Evolutionary conservation across 2,888 invertebrate genomes (phyloP).

Genomic region (Heteromyza rotundicornis): DNA sequence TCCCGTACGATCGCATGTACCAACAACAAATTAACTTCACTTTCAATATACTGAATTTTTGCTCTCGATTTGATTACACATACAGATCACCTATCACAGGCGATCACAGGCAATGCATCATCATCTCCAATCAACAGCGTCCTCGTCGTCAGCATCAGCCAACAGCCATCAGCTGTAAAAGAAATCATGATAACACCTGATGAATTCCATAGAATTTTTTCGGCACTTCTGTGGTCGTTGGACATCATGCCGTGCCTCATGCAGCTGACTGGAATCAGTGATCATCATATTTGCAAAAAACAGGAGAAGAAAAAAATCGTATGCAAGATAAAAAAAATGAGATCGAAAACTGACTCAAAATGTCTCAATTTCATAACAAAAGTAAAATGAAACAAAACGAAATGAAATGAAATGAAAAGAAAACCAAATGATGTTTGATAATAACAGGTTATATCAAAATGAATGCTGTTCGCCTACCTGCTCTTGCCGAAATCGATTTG

Average conservation of each 20-base stretch:
- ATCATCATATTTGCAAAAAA: background rate
- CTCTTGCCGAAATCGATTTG: background rate
- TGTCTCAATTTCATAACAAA: constrained; percentile 1
- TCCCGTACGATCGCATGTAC: too few relatives aligned
- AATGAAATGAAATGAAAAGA: too few relatives aligned
- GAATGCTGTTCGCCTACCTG: constrained; percentile 3
- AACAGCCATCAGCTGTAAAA: background rate
- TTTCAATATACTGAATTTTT: background rate
- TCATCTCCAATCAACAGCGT: background rate
- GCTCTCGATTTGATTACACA: background rate
- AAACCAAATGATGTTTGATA: too few relatives aligned
- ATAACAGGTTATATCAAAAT: background rate
- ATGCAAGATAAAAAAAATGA: background rate
- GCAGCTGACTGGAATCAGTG: too few relatives aligned
- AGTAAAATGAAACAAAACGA: too few relatives aligned
- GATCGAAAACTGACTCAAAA: background rate
- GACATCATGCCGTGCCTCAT: background rate
- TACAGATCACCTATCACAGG: background rate
- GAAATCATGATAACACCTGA: constrained; percentile 20
- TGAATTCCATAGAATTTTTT: background rate
- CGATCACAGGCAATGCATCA: background rate
- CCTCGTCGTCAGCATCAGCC: background rate
- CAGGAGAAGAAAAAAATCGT: background rate
- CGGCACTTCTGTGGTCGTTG: constrained; percentile 1
- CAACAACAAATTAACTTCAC: constrained; percentile 6